Base-by-base conservation (phyloP, 2,888 invertebrate genomes). In the Thera obeliscata region DNA sequence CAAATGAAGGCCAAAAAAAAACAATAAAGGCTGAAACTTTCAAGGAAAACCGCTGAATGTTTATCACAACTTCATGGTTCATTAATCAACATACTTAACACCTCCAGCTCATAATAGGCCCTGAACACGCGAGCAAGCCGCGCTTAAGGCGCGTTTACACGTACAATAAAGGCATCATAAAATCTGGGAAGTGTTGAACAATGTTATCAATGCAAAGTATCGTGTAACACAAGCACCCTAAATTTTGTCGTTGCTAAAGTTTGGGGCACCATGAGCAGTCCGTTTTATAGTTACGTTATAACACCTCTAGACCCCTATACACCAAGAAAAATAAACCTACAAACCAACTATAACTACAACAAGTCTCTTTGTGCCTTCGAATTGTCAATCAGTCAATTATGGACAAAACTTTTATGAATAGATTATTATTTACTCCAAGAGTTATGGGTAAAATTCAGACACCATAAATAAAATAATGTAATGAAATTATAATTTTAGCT, bases 141-240 rank as follows among this genome's bases (percentile, higher is more conserved):
- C 63, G 70, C 66, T 74, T 71, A 77, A 69, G 69, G 64, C 64
- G 67, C 76, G 75, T 75, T 73, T 76, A 76, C 72, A 71, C 78
- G 79, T 77, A 78, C 82, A 82, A 85, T 84, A 81, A 85, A 81
- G 81, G 82, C 81, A 76, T 83, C 86, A 81, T 88, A 86, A 88
- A 89, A 89, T 85, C 82, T 85, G 78, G 67, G 75, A 83, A 87
- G 83, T 88, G 87, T 86, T 85, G 81, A 87, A 90, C 89, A 90
- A 89, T 89, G 86, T 89, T 89, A 90, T 90, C 90, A 85, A 87
- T 85, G 85, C 79, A 83, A 86, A 90, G 87, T 87, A 87, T 88
- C 88, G 78, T 87, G 85, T 89, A 81, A 82, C 84, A 74, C 77
- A 70, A 76, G 78, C 78, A 78, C 83, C 84, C 82, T 85, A 84